Conservation (phyloP, 2,113 vertebrate genomes). For the Pogonocichla stellata region DNA sequence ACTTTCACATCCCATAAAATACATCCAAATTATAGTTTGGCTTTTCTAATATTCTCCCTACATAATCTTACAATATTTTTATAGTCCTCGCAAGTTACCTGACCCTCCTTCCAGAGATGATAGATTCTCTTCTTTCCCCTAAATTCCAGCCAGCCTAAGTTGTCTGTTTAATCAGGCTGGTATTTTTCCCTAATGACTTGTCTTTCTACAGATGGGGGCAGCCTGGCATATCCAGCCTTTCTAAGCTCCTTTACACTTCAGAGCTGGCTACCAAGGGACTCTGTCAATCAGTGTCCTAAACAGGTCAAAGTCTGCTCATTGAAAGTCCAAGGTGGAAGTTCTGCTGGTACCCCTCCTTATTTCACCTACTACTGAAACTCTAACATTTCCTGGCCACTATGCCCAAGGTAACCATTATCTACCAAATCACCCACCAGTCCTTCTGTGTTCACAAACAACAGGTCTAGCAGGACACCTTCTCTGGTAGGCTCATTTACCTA, state of each 20-base stretch:
- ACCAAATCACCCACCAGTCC: background rate
- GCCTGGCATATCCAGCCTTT: background rate
- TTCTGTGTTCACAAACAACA: background rate
- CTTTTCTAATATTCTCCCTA: background rate
- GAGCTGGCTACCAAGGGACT: background rate
- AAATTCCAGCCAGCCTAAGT: background rate
- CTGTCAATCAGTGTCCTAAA: background rate
- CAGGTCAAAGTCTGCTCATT: background rate
- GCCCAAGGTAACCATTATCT: too few relatives aligned
- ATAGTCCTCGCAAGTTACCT: fast-evolving
- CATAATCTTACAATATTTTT: background rate
- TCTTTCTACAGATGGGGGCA: background rate
- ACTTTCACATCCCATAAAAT: background rate
- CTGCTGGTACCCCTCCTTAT: background rate
- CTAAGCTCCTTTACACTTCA: background rate
- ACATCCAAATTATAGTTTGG: background rate
- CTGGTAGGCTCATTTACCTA: background rate
- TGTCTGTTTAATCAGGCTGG: background rate
- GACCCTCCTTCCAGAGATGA: background rate
- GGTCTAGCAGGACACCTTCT: background rate
- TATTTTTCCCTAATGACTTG: background rate
- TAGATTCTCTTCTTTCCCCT: background rate
- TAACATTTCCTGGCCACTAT: background rate
- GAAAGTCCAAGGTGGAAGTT: background rate
- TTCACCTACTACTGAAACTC: background rate